A percentile compares a stretch with the other conserved stretches of the same genome.
These are phyloP conservation scores for Nasonia oneida DNA, from an alignment of 2,888 invertebrate species.

Conservation along the genomic window DNA sequence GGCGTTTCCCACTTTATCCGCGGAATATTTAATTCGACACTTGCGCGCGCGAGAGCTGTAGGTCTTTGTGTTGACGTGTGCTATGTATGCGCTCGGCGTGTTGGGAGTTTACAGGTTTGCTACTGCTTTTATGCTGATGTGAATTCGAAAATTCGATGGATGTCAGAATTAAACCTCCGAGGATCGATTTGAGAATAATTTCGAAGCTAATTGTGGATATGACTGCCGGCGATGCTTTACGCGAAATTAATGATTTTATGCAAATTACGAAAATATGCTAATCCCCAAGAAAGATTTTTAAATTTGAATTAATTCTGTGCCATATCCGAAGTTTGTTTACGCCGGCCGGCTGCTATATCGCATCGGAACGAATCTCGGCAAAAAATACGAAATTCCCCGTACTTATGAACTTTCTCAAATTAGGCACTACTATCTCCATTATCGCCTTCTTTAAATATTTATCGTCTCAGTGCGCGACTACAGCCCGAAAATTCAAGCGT, in stretches of 20 bases:
- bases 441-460: not conserved
- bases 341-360: not conserved
- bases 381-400: not conserved
- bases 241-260: not conserved
- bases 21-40: slow-evolving; percentile 27
- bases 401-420: not conserved
- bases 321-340: no score
- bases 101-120: not conserved
- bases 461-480: not conserved
- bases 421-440: not conserved
- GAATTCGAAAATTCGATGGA: not conserved
- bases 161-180: not conserved
- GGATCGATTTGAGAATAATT: no score
- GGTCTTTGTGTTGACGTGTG: not conserved
- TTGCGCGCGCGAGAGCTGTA: not conserved
- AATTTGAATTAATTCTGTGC: no score
- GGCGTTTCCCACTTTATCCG: not conserved
- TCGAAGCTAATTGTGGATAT: no score
- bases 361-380: not conserved
- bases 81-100: not conserved
- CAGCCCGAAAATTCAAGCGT: not conserved
- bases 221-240: no score
- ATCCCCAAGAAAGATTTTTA: no score
- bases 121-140: not conserved
- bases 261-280: not conserved